Percentiles rank a stretch among this genome's conserved stretches.
Evolutionary conservation across 2,888 invertebrate genomes (phyloP).

Genomic region (Ditula angustiorana): DNA sequence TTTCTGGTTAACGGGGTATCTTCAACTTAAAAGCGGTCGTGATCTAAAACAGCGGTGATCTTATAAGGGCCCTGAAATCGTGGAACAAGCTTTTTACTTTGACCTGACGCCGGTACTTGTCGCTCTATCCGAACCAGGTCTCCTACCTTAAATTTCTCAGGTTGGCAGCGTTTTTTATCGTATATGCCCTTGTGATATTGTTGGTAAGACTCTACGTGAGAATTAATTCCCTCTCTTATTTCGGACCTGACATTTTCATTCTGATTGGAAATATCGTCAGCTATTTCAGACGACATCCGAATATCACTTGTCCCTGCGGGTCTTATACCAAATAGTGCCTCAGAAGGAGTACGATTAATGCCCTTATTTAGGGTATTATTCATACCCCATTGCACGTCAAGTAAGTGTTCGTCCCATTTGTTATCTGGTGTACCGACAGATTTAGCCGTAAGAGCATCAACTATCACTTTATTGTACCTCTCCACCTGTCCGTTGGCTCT

Average conservation of each 20-base stretch:
- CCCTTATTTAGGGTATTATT: not conserved
- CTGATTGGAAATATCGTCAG: not conserved
- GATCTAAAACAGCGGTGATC: not conserved
- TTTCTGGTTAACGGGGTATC: not conserved
- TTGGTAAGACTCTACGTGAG: slow-evolving; percentile 2
- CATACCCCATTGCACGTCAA: not conserved
- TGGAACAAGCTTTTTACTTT: not conserved
- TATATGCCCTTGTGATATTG: slow-evolving; percentile 27
- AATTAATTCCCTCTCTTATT: not conserved
- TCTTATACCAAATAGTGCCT: not conserved
- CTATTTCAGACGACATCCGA: not conserved
- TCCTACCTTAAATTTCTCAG: slow-evolving; percentile 18
- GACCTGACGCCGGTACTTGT: slow-evolving; percentile 8
- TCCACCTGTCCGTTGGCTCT: slow-evolving; percentile 3
- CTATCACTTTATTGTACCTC: not conserved
- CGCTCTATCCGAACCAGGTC: slow-evolving; percentile 35
- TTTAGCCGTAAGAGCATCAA: not conserved
- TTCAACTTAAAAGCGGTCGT: not conserved
- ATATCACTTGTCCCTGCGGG: not conserved
- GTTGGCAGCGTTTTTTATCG: slow-evolving; percentile 16
- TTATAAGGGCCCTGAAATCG: no score
- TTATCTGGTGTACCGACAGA: slow-evolving; percentile 1
- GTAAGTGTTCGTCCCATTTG: not conserved
- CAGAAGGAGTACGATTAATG: not conserved
- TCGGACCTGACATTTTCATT: not conserved